Conservation (phyloP, 2,113 vertebrate genomes). For the Heterocephalus glaber region DNA sequence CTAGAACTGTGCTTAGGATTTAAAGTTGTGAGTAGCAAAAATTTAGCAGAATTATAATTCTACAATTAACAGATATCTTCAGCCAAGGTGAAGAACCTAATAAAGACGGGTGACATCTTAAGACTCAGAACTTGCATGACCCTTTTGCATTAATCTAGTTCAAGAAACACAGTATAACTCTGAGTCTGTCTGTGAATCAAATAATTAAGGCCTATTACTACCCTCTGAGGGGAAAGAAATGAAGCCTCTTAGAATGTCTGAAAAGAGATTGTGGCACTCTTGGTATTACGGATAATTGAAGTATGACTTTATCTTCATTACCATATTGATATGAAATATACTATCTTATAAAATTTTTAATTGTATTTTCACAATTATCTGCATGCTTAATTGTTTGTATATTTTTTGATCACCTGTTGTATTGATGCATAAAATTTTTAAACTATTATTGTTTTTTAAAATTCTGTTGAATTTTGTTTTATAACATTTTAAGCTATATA, state of each 20-base stretch:
- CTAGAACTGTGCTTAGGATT: background rate
- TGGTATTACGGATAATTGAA: background rate
- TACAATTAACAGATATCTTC: background rate
- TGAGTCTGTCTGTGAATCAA: background rate
- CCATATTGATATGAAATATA: background rate
- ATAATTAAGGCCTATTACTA: background rate
- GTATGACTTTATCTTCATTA: background rate
- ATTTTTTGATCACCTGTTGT: background rate
- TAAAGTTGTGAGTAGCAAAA: background rate
- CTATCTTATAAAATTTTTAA: background rate
- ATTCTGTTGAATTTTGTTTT: background rate
- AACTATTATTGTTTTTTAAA: background rate
- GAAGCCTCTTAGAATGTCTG: background rate
- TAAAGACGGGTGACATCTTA: background rate
- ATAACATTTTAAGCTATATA: background rate
- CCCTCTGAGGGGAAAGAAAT: background rate
- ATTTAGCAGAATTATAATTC: background rate
- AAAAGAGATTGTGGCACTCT: background rate
- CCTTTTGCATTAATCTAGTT: background rate
- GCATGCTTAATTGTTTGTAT: background rate
- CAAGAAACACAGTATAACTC: background rate
- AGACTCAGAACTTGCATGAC: background rate
- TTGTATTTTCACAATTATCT: background rate
- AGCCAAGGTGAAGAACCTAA: background rate
- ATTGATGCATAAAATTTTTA: background rate